Evolutionary conservation across 2,888 invertebrate genomes (phyloP), one percentile per base, ranked within the genome.

Genomic region (Lathronympha strigana): DNA sequence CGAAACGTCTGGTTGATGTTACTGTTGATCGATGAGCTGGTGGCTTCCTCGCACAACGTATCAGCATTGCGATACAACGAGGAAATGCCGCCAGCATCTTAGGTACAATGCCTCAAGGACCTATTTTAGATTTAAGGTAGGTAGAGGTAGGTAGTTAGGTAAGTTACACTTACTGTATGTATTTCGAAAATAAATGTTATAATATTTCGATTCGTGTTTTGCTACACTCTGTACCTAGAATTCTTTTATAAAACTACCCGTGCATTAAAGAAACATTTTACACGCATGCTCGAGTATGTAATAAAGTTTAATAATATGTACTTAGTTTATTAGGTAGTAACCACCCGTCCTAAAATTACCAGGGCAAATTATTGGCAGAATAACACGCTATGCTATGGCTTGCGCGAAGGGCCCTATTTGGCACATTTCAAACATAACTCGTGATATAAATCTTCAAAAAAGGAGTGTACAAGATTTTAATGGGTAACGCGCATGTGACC

Each of bases 171-270:
- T n/a, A n/a, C n/a, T n/a, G n/a, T n/a, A n/a, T n/a, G n/a, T n/a
- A 33, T 33, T 33, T 33, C 9, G 33, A 33, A 33, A 33, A n/a
- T n/a, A 38, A 38, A 38, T 0, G 15, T 15, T 38, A n/a, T 15
- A 38, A 4, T 15, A 38, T 9, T 33, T 21, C 5, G 4, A 45
- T 50, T 23, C 38, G 15, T 38, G n/a, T n/a, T n/a, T n/a, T n/a
- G n/a, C n/a, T n/a, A n/a, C n/a, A n/a, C n/a, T n/a, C n/a, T n/a
- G n/a, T 38, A 38, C 3, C 6, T 33, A 15, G 13, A 15, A 3
- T 23, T n/a, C 23, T 23, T 47, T 47, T 23, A 47, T 21, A 47
- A 87, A 85, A 2, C 53, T 23, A n/a, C 25, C 13, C 17, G n/a
- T 31, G 55, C 17, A 28, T 5, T 3, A 17, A 3, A 53, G 28